These are phyloP conservation scores for Daptonema setosum DNA, from an alignment of 2,888 invertebrate genomes.

Conservation along the genomic window DNA sequence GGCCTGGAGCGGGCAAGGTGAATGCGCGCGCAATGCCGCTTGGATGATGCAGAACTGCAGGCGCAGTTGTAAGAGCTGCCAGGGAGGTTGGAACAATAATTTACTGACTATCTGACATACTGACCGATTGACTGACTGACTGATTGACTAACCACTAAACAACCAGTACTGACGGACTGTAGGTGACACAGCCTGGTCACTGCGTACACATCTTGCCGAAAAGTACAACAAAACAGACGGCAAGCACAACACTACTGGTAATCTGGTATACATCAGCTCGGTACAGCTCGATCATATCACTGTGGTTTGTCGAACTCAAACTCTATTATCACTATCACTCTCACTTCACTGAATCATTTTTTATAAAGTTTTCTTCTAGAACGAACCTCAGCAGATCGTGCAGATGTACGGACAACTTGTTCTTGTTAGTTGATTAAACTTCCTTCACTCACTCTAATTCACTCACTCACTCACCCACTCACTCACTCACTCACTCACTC, in stretches of 20 bases:
- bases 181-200: constrained; percentile 24
- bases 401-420: constrained; percentile 23
- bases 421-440: constrained; percentile 11
- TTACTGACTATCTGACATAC: too few species aligned
- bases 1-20: constrained; percentile 25
- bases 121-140: too few species aligned
- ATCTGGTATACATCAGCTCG: too few species aligned
- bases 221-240: constrained; percentile 10
- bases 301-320: too few species aligned
- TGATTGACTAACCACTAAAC: too few species aligned
- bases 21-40: constrained; percentile 25
- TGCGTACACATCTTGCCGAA: constrained; percentile 19
- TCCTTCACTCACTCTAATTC: too few species aligned
- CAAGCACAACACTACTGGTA: too few species aligned
- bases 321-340: too few species aligned
- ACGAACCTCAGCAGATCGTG: constrained; percentile 21
- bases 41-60: constrained; percentile 29
- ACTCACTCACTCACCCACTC: too few species aligned
- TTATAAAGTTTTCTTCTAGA: constrained; percentile 11
- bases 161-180: neutral
- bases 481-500: neutral
- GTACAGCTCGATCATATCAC: too few species aligned
- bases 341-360: too few species aligned
- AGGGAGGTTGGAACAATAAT: constrained; percentile 16
- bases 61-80: constrained; percentile 25